Percentiles rank a stretch among this genome's conserved stretches.
Evolutionary conservation across 2,797 vertebrate genomes (phyloP).

Genomic region (Parauchenoglanis punctatus): DNA sequence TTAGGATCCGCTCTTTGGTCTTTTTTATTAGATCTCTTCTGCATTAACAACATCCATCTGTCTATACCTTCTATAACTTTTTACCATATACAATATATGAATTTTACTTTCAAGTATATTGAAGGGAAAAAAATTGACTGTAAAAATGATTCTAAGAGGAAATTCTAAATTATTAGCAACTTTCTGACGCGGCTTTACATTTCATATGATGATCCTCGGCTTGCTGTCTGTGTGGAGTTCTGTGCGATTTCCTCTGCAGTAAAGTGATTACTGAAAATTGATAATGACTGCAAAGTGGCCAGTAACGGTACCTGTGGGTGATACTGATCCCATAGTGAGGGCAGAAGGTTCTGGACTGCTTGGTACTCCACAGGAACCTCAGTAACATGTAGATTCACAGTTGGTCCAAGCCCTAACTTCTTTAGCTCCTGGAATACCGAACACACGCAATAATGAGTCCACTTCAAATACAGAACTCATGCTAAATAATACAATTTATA

Average conservation of each 20-base stretch:
- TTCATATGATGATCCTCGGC: not conserved
- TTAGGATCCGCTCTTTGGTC: not conserved
- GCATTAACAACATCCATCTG: not conserved
- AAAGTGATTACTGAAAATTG: not conserved
- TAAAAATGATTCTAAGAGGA: not conserved
- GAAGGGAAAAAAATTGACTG: not conserved
- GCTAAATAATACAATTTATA: not conserved
- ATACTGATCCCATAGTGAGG: conserved; percentile 86
- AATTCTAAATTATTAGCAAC: not conserved
- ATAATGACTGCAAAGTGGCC: not conserved
- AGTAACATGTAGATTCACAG: conserved; percentile 83
- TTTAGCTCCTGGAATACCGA: conserved; percentile 80
- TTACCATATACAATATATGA: not conserved
- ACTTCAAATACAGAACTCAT: not conserved
- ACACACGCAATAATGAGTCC: not conserved
- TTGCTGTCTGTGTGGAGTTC: not conserved
- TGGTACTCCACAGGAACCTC: conserved; percentile 93
- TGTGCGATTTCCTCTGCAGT: not conserved
- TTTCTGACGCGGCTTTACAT: not conserved
- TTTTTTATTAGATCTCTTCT: not conserved
- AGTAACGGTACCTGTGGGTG: conserved; percentile 81
- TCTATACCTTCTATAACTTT: not conserved
- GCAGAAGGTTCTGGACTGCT: conserved; percentile 85
- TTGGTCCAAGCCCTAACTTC: conserved; percentile 83
- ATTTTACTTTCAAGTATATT: not conserved